phyloP scores from a whole-genome alignment of 2,113 vertebrate species.

The Platysternon megacephalum region DNA sequence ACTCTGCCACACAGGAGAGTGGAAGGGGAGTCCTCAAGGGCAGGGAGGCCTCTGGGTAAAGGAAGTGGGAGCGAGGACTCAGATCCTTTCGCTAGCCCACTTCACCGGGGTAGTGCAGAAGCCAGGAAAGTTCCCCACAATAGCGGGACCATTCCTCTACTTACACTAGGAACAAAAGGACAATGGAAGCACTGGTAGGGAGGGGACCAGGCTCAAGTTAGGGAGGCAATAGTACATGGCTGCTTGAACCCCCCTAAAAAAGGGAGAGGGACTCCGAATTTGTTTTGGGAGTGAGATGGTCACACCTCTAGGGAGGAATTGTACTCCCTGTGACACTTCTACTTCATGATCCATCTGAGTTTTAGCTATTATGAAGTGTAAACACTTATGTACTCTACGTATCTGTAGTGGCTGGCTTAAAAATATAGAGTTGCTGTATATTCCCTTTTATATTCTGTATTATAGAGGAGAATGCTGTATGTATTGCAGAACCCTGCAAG shows the following conservation, averaged over 20 bases:
- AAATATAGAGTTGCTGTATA: conserved; percentile 18
- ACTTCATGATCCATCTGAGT: conserved; percentile 16
- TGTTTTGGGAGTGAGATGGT: neutral
- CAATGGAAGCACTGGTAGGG: neutral
- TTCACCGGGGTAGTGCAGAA: too few species aligned
- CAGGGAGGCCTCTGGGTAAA: too few species aligned
- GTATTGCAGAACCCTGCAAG: conserved; percentile 28
- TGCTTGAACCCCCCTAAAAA: neutral
- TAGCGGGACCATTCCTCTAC: too few species aligned
- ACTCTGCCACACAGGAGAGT: too few species aligned
- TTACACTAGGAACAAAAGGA: neutral
- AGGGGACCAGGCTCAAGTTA: neutral
- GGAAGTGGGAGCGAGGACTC: too few species aligned
- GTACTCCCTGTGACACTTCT: neutral
- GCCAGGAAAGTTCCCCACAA: too few species aligned
- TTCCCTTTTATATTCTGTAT: conserved; percentile 49
- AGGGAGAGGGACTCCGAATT: neutral
- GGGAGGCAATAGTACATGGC: neutral
- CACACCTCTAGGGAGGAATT: neutral
- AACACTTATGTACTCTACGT: neutral
- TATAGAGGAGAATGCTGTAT: conserved; percentile 3
- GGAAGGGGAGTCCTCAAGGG: too few species aligned
- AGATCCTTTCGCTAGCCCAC: too few species aligned
- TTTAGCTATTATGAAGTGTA: neutral
- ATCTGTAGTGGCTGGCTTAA: neutral